These are phyloP conservation scores for Mythimna impura DNA, from an alignment of 2,888 invertebrate genomes.

Conservation along the genomic window DNA sequence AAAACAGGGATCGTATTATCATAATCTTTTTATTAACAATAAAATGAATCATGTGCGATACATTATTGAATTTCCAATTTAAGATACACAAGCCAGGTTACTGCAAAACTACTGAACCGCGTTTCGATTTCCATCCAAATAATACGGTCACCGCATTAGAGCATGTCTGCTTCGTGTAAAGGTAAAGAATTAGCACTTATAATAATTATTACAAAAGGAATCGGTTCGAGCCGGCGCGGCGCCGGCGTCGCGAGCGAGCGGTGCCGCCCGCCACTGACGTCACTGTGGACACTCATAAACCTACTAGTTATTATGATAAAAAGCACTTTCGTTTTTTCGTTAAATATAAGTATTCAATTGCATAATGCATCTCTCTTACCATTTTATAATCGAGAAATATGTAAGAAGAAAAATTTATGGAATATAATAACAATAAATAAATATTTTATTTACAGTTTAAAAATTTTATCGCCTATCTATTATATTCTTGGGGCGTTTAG, in stretches of 20 bases:
- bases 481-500: conserved; percentile 79
- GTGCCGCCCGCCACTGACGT: conserved; percentile 56
- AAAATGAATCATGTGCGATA: conserved; percentile 89
- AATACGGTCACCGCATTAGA: conserved; percentile 60
- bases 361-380: conserved; percentile 86
- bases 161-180: conserved; percentile 70
- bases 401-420: conserved; percentile 88
- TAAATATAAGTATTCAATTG: conserved; percentile 80
- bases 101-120: conserved; percentile 76
- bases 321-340: conserved; percentile 85
- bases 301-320: conserved; percentile 81
- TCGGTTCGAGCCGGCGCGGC: conserved; percentile 67
- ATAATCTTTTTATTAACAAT: conserved; percentile 90
- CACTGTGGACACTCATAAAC: conserved; percentile 69
- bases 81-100: conserved; percentile 84
- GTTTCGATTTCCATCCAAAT: conserved; percentile 68
- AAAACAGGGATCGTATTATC: conserved; percentile 77
- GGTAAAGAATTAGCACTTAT: conserved; percentile 75
- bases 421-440: conserved; percentile 90
- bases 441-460: conserved; percentile 89
- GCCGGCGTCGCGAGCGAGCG: conserved; percentile 59
- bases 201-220: conserved; percentile 78
- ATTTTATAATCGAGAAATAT: conserved; percentile 89
- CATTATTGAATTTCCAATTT: conserved; percentile 86
- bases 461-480: conserved; percentile 89